phyloP scores from a whole-genome alignment of 2,113 vertebrate genomes.

The Sisor rabdophorus region DNA sequence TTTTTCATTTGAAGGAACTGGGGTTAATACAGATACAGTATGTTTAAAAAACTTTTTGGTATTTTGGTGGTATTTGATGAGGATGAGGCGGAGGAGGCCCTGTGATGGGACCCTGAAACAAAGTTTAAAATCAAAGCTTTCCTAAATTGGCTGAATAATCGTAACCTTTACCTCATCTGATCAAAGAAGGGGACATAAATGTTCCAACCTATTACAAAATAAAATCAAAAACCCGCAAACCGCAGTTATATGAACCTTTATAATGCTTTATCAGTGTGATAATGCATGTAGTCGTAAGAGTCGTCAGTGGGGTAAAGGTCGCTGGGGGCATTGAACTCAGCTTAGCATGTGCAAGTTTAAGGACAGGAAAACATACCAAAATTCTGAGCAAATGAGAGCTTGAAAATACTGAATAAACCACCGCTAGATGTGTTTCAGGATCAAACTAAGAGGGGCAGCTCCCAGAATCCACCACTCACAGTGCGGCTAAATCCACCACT shows the following conservation, averaged over 20 bases:
- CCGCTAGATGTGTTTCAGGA: constrained; percentile 61
- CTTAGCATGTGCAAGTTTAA: not conserved
- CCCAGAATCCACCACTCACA: constrained; percentile 48
- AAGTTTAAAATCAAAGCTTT: too few relatives aligned
- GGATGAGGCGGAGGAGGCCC: too few relatives aligned
- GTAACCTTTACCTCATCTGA: not conserved
- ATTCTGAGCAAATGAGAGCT: constrained; percentile 45
- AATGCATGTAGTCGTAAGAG: not conserved
- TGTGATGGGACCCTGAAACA: too few relatives aligned
- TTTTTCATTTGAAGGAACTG: not conserved
- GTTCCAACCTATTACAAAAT: constrained; percentile 13
- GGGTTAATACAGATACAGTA: too few relatives aligned
- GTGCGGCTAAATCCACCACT: constrained; percentile 43
- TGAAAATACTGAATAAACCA: constrained; percentile 49
- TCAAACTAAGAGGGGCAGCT: constrained; percentile 42
- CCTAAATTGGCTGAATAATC: not conserved
- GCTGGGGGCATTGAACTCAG: constrained; percentile 10
- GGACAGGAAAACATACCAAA: not conserved
- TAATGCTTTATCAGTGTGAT: constrained; percentile 6
- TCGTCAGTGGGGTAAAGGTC: constrained; percentile 24
- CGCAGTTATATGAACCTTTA: not conserved
- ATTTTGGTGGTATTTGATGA: too few relatives aligned
- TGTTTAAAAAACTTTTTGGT: too few relatives aligned
- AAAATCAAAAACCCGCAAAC: constrained; percentile 3
- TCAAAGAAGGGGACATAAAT: constrained; percentile 26